Evolutionary conservation across 2,888 invertebrate species (phyloP).

Genomic region (Leistus spinibarbis): DNA sequence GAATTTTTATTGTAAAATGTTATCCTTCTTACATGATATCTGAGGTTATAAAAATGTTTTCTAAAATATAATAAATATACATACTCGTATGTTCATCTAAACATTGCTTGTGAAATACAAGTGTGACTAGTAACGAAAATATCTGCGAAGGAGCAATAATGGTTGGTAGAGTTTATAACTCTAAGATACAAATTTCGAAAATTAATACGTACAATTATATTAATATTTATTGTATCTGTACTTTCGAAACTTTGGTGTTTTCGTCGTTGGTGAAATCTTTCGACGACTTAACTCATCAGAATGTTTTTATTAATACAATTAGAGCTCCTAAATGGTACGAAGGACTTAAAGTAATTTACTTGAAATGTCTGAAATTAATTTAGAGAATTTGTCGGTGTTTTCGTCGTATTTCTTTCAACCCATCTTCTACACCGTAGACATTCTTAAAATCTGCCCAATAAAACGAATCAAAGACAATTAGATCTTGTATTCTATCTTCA

Average conservation of each 20-base stretch:
- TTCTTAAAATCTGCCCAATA: too few species aligned
- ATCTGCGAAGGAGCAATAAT: background rate
- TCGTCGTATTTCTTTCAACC: background rate
- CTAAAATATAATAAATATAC: too few species aligned
- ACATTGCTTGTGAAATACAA: too few species aligned
- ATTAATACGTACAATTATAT: background rate
- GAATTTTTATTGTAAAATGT: too few species aligned
- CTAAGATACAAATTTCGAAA: background rate
- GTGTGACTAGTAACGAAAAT: background rate
- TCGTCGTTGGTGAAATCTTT: background rate
- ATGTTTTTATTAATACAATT: slow-evolving; percentile 8
- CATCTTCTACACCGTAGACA: too few species aligned
- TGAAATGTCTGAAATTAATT: slow-evolving; percentile 30
- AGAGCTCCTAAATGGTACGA: background rate
- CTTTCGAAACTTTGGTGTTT: background rate
- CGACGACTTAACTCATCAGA: background rate
- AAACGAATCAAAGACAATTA: too few species aligned
- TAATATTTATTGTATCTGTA: background rate
- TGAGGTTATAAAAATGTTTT: too few species aligned
- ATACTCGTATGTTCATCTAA: too few species aligned
- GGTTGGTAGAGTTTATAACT: background rate
- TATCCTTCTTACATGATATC: too few species aligned
- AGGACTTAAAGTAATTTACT: slow-evolving; percentile 17
- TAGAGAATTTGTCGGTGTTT: slow-evolving; percentile 19
- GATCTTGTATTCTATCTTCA: too few species aligned